These are phyloP conservation scores for Girardinichthys multiradiatus DNA, from an alignment of 2,113 vertebrate genomes.

Conservation along the genomic window DNA sequence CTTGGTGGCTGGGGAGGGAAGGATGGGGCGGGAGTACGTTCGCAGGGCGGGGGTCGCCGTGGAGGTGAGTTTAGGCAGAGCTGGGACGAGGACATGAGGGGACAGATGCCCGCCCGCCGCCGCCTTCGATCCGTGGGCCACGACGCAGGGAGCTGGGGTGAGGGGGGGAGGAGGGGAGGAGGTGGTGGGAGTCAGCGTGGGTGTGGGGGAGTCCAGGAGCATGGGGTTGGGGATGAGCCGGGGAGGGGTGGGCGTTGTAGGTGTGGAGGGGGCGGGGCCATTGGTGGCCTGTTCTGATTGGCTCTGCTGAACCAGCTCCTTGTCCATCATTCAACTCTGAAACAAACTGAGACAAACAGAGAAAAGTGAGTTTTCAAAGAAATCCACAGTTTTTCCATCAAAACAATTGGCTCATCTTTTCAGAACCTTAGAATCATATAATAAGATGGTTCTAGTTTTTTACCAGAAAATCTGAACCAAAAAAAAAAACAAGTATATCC, in stretches of 20 bases:
- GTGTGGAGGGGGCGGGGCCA: constrained; percentile 30
- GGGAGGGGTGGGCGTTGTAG: constrained; percentile 55
- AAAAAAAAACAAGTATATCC: too few relatives aligned
- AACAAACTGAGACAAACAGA: constrained; percentile 23
- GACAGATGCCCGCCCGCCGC: neutral
- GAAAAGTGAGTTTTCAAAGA: too few relatives aligned
- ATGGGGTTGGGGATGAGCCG: constrained; percentile 72
- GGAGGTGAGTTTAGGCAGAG: constrained; percentile 67
- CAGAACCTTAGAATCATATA: too few relatives aligned
- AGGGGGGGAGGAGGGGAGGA: constrained; percentile 71
- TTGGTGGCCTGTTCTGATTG: constrained; percentile 51
- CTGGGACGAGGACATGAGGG: constrained; percentile 55
- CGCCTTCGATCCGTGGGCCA: constrained; percentile 35
- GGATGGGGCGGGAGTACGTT: constrained; percentile 68
- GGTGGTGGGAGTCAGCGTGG: constrained; percentile 54
- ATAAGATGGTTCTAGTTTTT: too few relatives aligned
- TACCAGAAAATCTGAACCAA: too few relatives aligned
- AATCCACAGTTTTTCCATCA: too few relatives aligned
- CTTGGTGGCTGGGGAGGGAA: constrained; percentile 49
- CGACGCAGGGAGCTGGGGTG: constrained; percentile 66
- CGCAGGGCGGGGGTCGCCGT: constrained; percentile 48
- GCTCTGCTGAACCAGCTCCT: constrained; percentile 45
- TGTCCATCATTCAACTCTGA: constrained; percentile 65
- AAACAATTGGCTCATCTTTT: too few relatives aligned
- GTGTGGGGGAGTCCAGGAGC: constrained; percentile 56